Base-by-base conservation (phyloP, 2,113 vertebrate species). In the Talpa occidentalis region DNA sequence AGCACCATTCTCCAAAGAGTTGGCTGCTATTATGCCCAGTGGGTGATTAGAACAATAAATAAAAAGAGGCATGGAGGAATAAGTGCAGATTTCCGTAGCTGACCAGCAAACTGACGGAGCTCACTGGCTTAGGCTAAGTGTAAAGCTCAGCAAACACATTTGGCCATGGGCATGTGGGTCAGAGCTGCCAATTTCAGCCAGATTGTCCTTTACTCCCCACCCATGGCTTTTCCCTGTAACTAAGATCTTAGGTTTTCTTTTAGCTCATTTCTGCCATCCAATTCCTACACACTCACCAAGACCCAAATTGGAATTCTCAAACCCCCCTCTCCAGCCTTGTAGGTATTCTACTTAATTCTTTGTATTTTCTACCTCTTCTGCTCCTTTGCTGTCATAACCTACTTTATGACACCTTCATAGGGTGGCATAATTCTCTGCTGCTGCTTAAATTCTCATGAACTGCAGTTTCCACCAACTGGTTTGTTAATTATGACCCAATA, bases 1-100 rank as follows among this genome's bases (percentile, higher is more conserved):
- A 52, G 47, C 42, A 47, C 62, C 88, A 52, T 96, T 93, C 54
- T 93, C 78, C 11, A 3, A 84, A 56, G 87, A 24, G 67, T 91
- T 64, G 73, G 79, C 67, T 62, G 60, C 93, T 95, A 59, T 95
- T 91, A 88, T 64, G 35, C 42, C 70, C 47, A 2, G 10, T 64
- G 91, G 1, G 10, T 64, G 91, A 97, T 97, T 95, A 95, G 78
- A 95, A 95, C 89, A 93, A 95, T 91, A 97, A 96, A 93, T 95
- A 77, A 60, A 91, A 85, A 40, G 94, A 86, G 49, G 22, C 47
- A 19, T 5, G 2, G 19, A 62, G 62, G 42, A 40, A 4, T 42
- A n/a, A 77, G n/a, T 69, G 21, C 54, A 66, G 32, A 44, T 72
- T 84, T 92, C 78, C 3, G 4, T 24, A 49, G 74, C 64, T 54